Evolutionary conservation across 1,140 invertebrate species (phyloP), one percentile per base, ranked within the genome.

Genomic region (Heliothis subflexa): DNA sequence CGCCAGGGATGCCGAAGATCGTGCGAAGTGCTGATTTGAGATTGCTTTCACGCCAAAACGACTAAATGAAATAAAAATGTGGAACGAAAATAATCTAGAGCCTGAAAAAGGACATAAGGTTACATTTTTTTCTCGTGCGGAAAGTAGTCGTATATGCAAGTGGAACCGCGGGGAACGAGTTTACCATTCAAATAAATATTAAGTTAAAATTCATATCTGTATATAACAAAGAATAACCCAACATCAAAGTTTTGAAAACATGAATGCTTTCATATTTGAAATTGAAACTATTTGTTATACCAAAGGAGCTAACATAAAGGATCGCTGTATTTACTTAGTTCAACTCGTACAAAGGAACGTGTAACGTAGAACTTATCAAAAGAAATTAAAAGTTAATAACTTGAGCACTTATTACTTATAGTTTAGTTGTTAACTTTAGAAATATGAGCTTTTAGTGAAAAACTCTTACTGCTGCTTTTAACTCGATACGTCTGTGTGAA

Each of bases 231-330:
- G 33, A 64, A 10, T 18, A 47, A 64, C n/a, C n/a, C 18, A 18
- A 64, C n/a, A 18, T 18, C 33, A 47, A 45, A 47, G 61, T 45
- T 45, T 18, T 40, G 14, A n/a, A 40, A 40, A 40, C n/a, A 16
- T 16, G 10, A 40, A 16, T 10, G 61, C 61, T 64, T 64, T 64
- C 7, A 40, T 62, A 45, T 1, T 45, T 47, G 1, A 13, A 40
- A 45, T 64, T 40, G 10, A 64, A 64, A 64, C 33, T 64, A 47
- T 64, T 64, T 28, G 28, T 45, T n/a, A 47, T 11, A 64, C 45
- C 33, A 64, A 64, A 64, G 61, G 45, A 47, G 59, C 25, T 11
- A 47, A 64, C 61, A 18, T 64, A 64, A 64, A 64, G 61, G 61
- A 25, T 57, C 21, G 3, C 25, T 57, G 55, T 57, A 25, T 13